Base-by-base conservation (phyloP, 2,888 invertebrate species). In the Macrostomum cliftonense region DNA sequence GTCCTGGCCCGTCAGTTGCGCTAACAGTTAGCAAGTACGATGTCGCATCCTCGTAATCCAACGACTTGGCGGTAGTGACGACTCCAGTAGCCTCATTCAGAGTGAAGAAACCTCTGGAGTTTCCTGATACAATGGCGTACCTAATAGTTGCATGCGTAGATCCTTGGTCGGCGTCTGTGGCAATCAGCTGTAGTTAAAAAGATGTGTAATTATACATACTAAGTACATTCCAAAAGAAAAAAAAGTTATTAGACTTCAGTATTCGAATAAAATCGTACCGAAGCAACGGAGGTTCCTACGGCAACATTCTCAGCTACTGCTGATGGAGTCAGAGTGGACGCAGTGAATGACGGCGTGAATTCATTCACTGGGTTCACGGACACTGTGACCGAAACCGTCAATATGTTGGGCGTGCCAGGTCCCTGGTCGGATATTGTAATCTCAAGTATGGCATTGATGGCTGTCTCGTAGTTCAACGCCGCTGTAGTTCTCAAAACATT, bases 1-100 rank as follows among this genome's bases (percentile, higher is more conserved):
- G 36, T 9, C 46, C 46, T 11, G 17, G 40, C 2, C 46, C 46
- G 43, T 46, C 46, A 17, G 46, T 46, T n/a, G 13, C 46, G 13
- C 40, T 39, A 13, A 46, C 40, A n/a, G 46, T 46, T 11, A 46
- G 19, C 13, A 42, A 17, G 19, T 21, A 16, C 5, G 9, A 19
- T 4, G 46, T 42, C 5, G 16, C 46, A 14, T n/a, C 43, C 45
- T 46, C 46, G n/a, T 42, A 14, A 13, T 46, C 46, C 5, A 42
- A 12, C 14, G 46, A 42, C 16, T 42, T 42, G 12, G 14, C 14
- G 2, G 40, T 14, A 12, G 37, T 37, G 12, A 46, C 43, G 4
- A 46, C 46, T 2, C 46, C 46, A 9, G 46, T 42, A 12, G 16
- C 2, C 12, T 39, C 13, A 38, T 38, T n/a, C 14, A 46, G 39